Evolutionary conservation across 2,797 vertebrate species (phyloP), one percentile per base, ranked within the genome.

Genomic region (Bovichtus variegatus): DNA sequence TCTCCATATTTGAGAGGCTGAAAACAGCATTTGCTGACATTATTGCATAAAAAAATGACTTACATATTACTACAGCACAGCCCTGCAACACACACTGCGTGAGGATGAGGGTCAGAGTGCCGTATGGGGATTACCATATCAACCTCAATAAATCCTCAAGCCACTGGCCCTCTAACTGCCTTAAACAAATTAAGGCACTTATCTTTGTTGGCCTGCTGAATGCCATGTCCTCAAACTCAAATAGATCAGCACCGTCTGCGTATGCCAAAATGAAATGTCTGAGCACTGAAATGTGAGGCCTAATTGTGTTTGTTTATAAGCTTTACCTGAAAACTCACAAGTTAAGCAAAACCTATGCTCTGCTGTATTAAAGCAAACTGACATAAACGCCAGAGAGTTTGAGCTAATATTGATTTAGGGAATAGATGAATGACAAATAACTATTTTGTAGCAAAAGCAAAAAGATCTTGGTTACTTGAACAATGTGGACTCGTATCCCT

Each of bases 131-230:
- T 93, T 89, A 92, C 29, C 71, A 77, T 80, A 88, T 82, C 75
- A 78, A 79, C 71, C 83, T 74, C 9, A 64, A 85, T 75, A 88
- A 89, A 85, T 70, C 78, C 87, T 83, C 55, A 49, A 65, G 78
- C 70, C 53, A 29, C 34, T 1, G 13, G 64, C 62, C 44, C 11
- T 53, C 72, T 70, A 46, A 60, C 54, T 66, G 46, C 69, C 4
- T 36, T 63, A 82, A 89, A 82, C 78, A 84, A 78, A 91, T 86
- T 92, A 91, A 89, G 83, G 49, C 70, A 87, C 81, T 92, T 91
- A 90, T 81, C 70, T 40, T 66, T 53, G 63, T 21, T 78, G 64
- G 86, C 69, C 81, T 40, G 59, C 79, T 75, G 62, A 73, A 66
- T 60, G 55, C 34, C 0, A 46, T 40, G 80, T 81, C 64, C 76